Conservation (phyloP, 2,797 vertebrate genomes). For the Clarias fuscus region DNA sequence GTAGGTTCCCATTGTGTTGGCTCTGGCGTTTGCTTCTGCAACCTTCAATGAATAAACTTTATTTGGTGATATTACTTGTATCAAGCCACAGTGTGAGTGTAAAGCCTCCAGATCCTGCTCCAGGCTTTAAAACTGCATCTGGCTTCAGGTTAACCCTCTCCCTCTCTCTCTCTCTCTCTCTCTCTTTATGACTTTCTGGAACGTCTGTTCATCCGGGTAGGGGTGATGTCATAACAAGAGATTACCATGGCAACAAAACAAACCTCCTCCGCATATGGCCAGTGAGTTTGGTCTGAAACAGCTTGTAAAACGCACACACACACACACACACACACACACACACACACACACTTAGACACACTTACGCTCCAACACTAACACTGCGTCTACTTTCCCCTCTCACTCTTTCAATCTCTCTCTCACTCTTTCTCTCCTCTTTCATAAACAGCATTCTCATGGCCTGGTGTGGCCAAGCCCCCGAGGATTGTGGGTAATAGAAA, state of each 20-base stretch:
- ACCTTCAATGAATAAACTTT: no score
- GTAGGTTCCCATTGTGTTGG: no score
- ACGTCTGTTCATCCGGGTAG: constrained; percentile 40
- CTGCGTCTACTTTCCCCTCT: background rate
- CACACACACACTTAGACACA: constrained; percentile 2
- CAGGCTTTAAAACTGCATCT: background rate
- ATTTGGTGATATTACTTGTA: background rate
- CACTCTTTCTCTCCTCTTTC: background rate
- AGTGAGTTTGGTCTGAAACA: constrained; percentile 37
- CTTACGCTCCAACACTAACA: background rate
- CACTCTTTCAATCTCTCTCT: background rate
- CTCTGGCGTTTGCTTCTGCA: no score
- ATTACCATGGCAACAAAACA: constrained; percentile 57
- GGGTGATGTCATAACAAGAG: constrained; percentile 52
- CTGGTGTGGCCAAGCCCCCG: constrained; percentile 30
- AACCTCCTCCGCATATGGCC: constrained; percentile 48
- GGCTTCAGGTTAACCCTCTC: background rate
- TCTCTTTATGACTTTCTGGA: constrained; percentile 18
- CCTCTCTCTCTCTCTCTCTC: background rate
- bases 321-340: constrained; percentile 31
- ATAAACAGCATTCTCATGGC: constrained; percentile 32
- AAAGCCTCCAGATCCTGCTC: background rate
- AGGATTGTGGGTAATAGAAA: constrained; percentile 36
- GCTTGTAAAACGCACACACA: constrained; percentile 30
- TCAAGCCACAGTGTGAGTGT: background rate